Conservation (phyloP, 2,888 invertebrate genomes). For the Boloria selene region DNA sequence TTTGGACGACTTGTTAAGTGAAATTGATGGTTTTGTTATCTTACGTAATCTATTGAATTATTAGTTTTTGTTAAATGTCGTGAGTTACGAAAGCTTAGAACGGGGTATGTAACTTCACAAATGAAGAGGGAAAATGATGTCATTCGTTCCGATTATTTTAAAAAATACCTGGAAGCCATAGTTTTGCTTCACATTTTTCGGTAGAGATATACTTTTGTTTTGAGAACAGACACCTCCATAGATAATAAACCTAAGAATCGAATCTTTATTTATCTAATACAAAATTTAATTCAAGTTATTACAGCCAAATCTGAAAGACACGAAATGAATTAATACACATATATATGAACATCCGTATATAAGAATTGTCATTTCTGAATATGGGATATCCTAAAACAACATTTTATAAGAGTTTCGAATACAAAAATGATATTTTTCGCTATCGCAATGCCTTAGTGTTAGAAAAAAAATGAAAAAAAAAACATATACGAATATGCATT, state of each 20-base stretch:
- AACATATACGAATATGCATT: neutral
- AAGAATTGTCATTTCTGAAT: too few relatives aligned
- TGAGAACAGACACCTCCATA: too few relatives aligned
- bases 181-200: too few relatives aligned
- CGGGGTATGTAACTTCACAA: neutral
- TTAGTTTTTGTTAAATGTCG: conserved; percentile 16
- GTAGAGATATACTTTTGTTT: too few relatives aligned
- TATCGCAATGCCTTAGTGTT: too few relatives aligned
- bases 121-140: conserved; percentile 2
- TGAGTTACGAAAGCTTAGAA: conserved; percentile 13
- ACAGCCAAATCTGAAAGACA: too few relatives aligned
- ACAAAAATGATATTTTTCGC: too few relatives aligned
- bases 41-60: conserved; percentile 18
- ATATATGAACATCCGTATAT: too few relatives aligned
- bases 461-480: neutral
- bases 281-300: neutral
- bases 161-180: too few relatives aligned
- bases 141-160: too few relatives aligned
- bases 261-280: neutral
- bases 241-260: neutral
- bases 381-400: too few relatives aligned
- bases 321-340: neutral
- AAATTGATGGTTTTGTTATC: conserved; percentile 36
- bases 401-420: too few relatives aligned
- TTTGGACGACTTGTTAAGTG: conserved; percentile 36